Base-by-base conservation (phyloP, 1,140 invertebrate species). In the Pseudomyrmex dendroicus region DNA sequence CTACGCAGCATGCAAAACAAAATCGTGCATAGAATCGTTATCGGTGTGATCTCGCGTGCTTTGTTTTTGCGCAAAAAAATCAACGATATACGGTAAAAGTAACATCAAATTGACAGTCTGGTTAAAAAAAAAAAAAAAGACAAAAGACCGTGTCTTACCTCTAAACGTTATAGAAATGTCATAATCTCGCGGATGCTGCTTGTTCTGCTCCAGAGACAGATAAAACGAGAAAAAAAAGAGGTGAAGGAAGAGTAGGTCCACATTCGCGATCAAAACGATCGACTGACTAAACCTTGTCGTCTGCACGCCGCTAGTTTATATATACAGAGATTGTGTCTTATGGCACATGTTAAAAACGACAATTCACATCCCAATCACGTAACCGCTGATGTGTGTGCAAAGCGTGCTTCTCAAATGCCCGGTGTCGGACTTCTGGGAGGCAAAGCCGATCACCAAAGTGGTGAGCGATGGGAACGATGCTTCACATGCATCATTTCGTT, bases 321-420 rank as follows among this genome's bases (percentile, higher is more conserved):
- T 87, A 80, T 80, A 61, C 44, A 48, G 73, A 73, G 61, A 10
- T 22, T 76, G 73, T 44, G 15, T 20, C 5, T 35, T 17, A 44
- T 67, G 17, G 22, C 25, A 4, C 5, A 7, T 54, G 59, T 80
- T 84, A 84, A 87, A 66, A 7, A 22, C 1, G 10, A 22, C 82
- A 74, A 56, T 87, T 87, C 44, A 64, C 54, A 80, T 12, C n/a
- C 82, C 1, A 80, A 84, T 87, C 86, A 87, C 86, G 86, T 87
- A 87, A 48, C 0, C 4, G 12, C 0, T 46, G 63, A 86, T 84
- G 66, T 35, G 68, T 57, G 63, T 87, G 68, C 82, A 25, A 82
- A 82, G 68, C 73, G 82, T 86, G 85, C 63, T 68, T 84, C 20
- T 59, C 76, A 70, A 87, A 50, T 46, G 25, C 17, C 54, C 73